A percentile compares a stretch with the other conserved stretches of the same genome.
Conservation (phyloP, 1,140 invertebrate genomes). For the Monomorium pharaonis region DNA sequence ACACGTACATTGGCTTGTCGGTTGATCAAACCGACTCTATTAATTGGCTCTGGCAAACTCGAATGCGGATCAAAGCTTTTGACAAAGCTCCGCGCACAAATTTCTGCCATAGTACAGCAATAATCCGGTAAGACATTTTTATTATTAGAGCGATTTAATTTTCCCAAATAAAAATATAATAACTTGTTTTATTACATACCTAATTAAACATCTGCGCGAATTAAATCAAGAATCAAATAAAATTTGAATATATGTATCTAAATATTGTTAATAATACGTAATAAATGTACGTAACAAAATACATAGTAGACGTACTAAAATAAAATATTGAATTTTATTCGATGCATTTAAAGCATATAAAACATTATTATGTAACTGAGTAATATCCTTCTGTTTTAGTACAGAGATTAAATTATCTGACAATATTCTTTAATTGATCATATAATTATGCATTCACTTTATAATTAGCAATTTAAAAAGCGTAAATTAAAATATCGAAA, state of each 20-base stretch:
- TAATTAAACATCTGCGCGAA: neutral
- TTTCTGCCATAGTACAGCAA: neutral
- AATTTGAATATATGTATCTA: neutral
- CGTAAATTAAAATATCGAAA: conserved; percentile 4
- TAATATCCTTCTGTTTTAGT: neutral
- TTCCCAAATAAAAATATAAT: neutral
- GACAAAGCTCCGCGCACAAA: neutral
- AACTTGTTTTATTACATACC: neutral
- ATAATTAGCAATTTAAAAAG: conserved; percentile 12
- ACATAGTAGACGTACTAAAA: neutral
- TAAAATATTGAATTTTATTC: neutral
- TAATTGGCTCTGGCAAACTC: conserved; percentile 44
- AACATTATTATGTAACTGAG: neutral
- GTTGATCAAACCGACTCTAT: conserved; percentile 52
- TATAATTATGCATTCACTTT: neutral
- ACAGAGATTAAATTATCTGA: conserved; percentile 6
- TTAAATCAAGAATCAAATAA: neutral
- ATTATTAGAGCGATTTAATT: neutral
- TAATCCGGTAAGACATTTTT: neutral
- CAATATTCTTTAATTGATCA: neutral
- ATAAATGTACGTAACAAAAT: too few species aligned
- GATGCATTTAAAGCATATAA: neutral
- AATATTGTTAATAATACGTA: neutral
- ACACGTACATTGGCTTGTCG: conserved; percentile 57
- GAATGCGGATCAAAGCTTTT: conserved; percentile 19